Base-by-base conservation (phyloP, 2,797 vertebrate species). In the Falco cherrug region DNA sequence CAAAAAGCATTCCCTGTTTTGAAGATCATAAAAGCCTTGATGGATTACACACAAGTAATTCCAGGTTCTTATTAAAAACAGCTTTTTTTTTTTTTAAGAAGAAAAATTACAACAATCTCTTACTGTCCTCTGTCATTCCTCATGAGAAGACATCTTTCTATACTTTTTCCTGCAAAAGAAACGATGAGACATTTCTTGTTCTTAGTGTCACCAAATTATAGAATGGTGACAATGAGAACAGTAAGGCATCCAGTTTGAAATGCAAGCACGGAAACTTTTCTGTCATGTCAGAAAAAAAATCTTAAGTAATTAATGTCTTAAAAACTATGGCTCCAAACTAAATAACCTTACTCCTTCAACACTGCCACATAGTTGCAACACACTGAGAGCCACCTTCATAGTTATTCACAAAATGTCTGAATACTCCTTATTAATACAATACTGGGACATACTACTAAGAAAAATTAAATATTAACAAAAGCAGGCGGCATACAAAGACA, bases 11-110 rank as follows among this genome's bases (percentile, higher is more conserved):
- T 92, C 90, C 71, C 68, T 90, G 71, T 84, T 94, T 63, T 90
- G 78, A 94, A 91, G 68, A 95, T 94, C 86, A 87, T 94, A 94
- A 95, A 94, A 93, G 35, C 54, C 67, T 89, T 87, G 64, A 94
- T 78, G 64, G 64, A 64, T 41, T 93, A 57, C 37, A 74, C 25
- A 43, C 2, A 19, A 90, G 26, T 94, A 70, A 95, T 75, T 93
- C 61, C 77, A 94, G 70, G 88, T 95, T 95, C 79, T 91, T 94
- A 91, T 81, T 95, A 78, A 90, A 86, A 91, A 4, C 84, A 90
- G 19, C 11, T 51, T 77, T 75, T 83, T 59, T 47, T 31, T 39
- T 53, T 29, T 21, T 29, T 13, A 81, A 43, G 35, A 33, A 77
- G 25, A 64, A 64, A 84, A 75, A 39, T n/a, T 54, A 12, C 16